A percentile compares a stretch with the other conserved stretches of the same genome.
Evolutionary conservation across 2,113 vertebrate species (phyloP).

Genomic region (Piaya cayana): DNA sequence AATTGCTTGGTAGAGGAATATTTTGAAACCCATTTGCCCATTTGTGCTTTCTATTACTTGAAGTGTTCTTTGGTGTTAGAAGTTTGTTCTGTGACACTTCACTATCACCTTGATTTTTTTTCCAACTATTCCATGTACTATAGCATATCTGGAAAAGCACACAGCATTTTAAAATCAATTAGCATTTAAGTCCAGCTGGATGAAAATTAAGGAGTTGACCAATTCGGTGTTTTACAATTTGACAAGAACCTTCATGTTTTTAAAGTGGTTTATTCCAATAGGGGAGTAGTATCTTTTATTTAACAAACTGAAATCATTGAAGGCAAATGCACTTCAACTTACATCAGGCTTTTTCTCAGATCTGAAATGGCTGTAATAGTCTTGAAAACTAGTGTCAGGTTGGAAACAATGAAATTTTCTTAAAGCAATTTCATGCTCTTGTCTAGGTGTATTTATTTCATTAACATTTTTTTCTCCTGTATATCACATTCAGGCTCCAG

Average conservation of each 20-base stretch:
- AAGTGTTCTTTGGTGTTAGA: not conserved
- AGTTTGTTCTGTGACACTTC: not conserved
- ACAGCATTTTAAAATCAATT: not conserved
- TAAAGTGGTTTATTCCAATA: not conserved
- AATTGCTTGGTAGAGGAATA: not conserved
- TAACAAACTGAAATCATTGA: not conserved
- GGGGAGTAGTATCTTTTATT: not conserved
- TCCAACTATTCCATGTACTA: not conserved
- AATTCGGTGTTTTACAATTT: not conserved
- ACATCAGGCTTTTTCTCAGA: not conserved
- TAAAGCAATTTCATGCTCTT: not conserved
- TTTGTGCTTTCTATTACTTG: not conserved
- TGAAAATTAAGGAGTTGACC: not conserved
- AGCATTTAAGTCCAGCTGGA: not conserved
- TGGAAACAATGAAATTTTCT: not conserved
- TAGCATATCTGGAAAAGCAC: not conserved
- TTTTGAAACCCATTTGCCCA: not conserved
- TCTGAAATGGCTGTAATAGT: not conserved
- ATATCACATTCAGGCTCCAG: not conserved
- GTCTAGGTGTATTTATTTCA: not conserved
- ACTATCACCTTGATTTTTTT: not conserved
- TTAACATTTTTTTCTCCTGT: fast-evolving
- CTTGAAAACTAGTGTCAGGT: not conserved
- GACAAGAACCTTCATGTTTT: not conserved
- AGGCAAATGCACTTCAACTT: not conserved